Conservation (phyloP, 2,888 invertebrate species). For the Xestia rhomboidea region DNA sequence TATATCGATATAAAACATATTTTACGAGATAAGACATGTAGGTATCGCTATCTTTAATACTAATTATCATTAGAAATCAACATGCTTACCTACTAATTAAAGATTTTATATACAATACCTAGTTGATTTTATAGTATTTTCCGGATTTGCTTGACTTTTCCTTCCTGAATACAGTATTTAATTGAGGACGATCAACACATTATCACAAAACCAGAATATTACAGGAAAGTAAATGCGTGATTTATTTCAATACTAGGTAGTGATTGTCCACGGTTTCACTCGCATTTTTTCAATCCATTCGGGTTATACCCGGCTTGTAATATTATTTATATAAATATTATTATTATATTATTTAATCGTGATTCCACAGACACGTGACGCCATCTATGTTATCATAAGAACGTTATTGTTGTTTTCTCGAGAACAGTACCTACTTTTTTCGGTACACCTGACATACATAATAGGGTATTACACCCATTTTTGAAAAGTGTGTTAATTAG, state of each 20-base stretch:
- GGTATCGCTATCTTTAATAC: constrained; percentile 38
- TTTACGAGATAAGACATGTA: constrained; percentile 64
- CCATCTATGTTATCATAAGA: too few relatives aligned
- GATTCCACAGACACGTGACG: too few relatives aligned
- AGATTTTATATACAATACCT: constrained; percentile 26
- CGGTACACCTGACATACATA: too few relatives aligned
- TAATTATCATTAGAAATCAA: constrained; percentile 32
- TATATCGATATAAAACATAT: constrained; percentile 50
- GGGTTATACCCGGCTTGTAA: too few relatives aligned
- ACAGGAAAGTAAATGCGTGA: not conserved
- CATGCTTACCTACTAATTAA: constrained; percentile 19
- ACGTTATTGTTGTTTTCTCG: too few relatives aligned
- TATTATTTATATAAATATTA: too few relatives aligned
- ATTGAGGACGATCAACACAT: constrained; percentile 22
- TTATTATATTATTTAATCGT: too few relatives aligned
- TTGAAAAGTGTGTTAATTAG: too few relatives aligned
- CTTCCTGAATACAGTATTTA: constrained; percentile 25
- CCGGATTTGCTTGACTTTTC: constrained; percentile 23
- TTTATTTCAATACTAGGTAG: not conserved
- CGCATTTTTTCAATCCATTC: too few relatives aligned
- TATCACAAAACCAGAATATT: constrained; percentile 15
- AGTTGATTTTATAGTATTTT: constrained; percentile 40
- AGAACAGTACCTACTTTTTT: too few relatives aligned
- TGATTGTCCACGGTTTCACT: too few relatives aligned
- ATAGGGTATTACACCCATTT: too few relatives aligned